A percentile compares a stretch with the other conserved stretches of the same genome.
Conservation (phyloP, 1,140 invertebrate species). For the Catajapyx aquilonaris region DNA sequence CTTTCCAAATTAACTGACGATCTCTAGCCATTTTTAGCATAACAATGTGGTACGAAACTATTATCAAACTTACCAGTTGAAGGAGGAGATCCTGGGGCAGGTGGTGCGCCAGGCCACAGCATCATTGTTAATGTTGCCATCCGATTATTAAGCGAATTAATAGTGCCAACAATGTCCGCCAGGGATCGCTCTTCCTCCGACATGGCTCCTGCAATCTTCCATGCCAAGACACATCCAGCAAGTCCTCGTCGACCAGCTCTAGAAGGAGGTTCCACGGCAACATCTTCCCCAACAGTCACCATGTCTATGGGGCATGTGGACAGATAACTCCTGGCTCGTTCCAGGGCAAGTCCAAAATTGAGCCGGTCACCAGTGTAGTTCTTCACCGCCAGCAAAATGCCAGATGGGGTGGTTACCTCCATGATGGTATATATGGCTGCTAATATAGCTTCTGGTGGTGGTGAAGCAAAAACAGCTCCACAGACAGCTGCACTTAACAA, state of each 20-base stretch:
- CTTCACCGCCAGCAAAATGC: constrained; percentile 47
- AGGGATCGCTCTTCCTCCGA: constrained; percentile 36
- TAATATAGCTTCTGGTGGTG: constrained; percentile 27
- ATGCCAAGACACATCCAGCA: constrained; percentile 45
- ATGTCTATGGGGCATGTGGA: constrained; percentile 19
- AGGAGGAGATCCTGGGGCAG: neutral
- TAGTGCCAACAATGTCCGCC: constrained; percentile 20
- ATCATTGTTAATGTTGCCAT: neutral
- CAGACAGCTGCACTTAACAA: constrained; percentile 41
- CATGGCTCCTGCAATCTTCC: constrained; percentile 55
- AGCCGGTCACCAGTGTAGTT: constrained; percentile 77
- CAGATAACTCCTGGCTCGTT: constrained; percentile 37
- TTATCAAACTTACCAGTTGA: no score
- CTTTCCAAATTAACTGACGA: no score
- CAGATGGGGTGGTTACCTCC: constrained; percentile 16
- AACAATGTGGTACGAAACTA: no score
- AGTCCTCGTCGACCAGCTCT: constrained; percentile 45
- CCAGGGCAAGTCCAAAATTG: constrained; percentile 64
- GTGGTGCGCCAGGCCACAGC: neutral
- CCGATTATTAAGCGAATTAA: neutral
- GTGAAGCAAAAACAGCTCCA: constrained; percentile 36
- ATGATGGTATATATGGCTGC: constrained; percentile 19
- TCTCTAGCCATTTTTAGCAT: no score
- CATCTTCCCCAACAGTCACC: constrained; percentile 21
- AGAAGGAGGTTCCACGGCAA: constrained; percentile 10